phyloP scores from a whole-genome alignment of 2,888 invertebrate genomes.

The Chrysopilus asiliformis region DNA sequence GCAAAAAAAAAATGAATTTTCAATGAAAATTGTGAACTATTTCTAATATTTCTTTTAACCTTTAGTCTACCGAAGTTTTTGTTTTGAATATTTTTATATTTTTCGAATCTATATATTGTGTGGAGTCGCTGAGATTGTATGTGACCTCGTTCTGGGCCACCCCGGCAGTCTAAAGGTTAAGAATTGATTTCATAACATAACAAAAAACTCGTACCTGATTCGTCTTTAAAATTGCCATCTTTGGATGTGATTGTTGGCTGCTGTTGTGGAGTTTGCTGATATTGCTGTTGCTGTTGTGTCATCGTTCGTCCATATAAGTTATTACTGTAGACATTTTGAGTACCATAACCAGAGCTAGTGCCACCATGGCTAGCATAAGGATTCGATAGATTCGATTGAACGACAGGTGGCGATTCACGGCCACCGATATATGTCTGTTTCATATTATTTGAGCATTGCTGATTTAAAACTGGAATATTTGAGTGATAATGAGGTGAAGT shows the following conservation, averaged over 20 bases:
- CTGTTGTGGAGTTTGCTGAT: no score
- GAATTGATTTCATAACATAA: no score
- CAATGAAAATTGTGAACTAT: no score
- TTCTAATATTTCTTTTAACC: no score
- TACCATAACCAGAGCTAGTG: constrained; percentile 11
- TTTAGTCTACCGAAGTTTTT: no score
- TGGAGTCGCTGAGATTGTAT: no score
- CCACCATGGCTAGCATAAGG: constrained; percentile 3
- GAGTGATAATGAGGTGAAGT: constrained; percentile 11
- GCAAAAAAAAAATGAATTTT: no score
- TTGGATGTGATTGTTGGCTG: constrained; percentile 5
- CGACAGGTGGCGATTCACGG: constrained; percentile 8
- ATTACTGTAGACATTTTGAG: constrained; percentile 16
- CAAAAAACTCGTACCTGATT: constrained; percentile 22
- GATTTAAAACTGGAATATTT: constrained; percentile 10
- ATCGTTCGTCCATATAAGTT: constrained; percentile 15
- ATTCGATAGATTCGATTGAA: neutral
- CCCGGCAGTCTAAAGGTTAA: no score
- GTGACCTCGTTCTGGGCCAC: no score
- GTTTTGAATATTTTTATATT: no score
- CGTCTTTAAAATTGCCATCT: constrained; percentile 19
- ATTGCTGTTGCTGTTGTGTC: no score
- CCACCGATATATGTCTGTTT: constrained; percentile 5
- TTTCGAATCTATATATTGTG: no score
- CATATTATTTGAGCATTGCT: constrained; percentile 7